Percentiles rank a stretch among this genome's conserved stretches.
These are phyloP conservation scores for Yponomeuta malinellus DNA, from an alignment of 2,888 invertebrate species.

Conservation along the genomic window DNA sequence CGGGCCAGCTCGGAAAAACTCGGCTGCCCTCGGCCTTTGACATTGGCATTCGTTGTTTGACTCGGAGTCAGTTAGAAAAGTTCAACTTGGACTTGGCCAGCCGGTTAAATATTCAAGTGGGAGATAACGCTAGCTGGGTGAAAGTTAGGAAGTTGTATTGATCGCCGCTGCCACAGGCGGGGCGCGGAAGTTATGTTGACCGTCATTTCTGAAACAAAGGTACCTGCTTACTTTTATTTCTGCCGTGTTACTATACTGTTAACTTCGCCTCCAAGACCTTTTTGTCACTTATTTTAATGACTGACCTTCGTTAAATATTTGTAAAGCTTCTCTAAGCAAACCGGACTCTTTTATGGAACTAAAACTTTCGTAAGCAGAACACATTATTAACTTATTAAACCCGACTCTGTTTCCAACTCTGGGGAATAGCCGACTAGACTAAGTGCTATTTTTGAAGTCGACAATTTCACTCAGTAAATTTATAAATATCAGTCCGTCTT, in stretches of 20 bases:
- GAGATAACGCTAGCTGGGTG: slow-evolving; percentile 1
- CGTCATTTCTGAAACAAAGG: background rate
- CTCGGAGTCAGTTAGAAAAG: slow-evolving; percentile 19
- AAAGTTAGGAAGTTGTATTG: slow-evolving; percentile 6
- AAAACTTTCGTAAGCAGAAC: no score
- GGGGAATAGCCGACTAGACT: no score
- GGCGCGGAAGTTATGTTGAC: slow-evolving; percentile 9
- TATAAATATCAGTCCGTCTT: no score
- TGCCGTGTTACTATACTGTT: background rate
- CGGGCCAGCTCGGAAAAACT: slow-evolving; percentile 34
- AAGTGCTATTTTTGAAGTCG: no score
- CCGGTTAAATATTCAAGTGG: slow-evolving; percentile 24
- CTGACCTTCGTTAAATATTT: no score
- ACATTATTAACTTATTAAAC: no score
- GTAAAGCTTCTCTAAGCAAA: no score
- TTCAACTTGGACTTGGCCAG: slow-evolving; percentile 19
- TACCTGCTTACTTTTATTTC: background rate
- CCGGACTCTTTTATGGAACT: no score
- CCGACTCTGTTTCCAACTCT: no score
- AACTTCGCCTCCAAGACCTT: no score
- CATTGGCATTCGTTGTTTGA: slow-evolving; percentile 33
- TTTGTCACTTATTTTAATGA: no score
- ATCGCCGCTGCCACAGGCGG: background rate
- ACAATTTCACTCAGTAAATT: no score
- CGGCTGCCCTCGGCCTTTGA: slow-evolving; percentile 31